Evolutionary conservation across 2,888 invertebrate species (phyloP), one percentile per base, ranked within the genome.

Genomic region (Trachelus tabidus): DNA sequence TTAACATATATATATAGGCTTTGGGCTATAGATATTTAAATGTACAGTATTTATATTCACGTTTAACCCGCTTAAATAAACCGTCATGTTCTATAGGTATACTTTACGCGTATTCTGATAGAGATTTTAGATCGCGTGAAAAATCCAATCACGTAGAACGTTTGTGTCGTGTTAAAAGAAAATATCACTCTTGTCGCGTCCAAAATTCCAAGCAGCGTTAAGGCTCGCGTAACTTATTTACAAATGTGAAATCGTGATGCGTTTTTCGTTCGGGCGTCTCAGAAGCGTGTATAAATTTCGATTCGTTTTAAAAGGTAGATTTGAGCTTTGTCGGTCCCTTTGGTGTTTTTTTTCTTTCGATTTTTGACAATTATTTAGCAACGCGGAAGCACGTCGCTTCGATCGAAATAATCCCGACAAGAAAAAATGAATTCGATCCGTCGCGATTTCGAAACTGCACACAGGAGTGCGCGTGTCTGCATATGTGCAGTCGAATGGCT

Each of bases 161-260:
- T 68, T 76, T 80, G 77, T 35, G 78, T 77, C 77, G 81, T 80
- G 81, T 83, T 81, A 85, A 84, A 78, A 85, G 77, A 79, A 80
- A 79, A 76, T 82, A 83, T 78, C 78, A 76, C 73, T 82, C 77
- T 73, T 78, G 77, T 73, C 73, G 69, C 33, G 35, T 76, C 2
- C 56, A 23, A 56, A 40, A 23, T 56, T 56, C 56, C 23, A 56
- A 6, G 2, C 0, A 6, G 56, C 23, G 3, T 0, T 12, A 12
- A 4, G 6, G 6, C 56, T 23, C 1, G 6, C 56, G 56, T 56
- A 56, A 56, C 23, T 9, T 23, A 15, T 23, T 15, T 6, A 23
- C 23, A 9, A 23, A 40, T 23, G 23, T 40, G 6, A 9, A 1
- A 15, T 40, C 6, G 40, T 15, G 40, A 40, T 6, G 40, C 40